Evolutionary conservation across 92 coral and sea anemone species (phyloP), one percentile per base, ranked within the genome.

Genomic region (Actinernus sp.): DNA sequence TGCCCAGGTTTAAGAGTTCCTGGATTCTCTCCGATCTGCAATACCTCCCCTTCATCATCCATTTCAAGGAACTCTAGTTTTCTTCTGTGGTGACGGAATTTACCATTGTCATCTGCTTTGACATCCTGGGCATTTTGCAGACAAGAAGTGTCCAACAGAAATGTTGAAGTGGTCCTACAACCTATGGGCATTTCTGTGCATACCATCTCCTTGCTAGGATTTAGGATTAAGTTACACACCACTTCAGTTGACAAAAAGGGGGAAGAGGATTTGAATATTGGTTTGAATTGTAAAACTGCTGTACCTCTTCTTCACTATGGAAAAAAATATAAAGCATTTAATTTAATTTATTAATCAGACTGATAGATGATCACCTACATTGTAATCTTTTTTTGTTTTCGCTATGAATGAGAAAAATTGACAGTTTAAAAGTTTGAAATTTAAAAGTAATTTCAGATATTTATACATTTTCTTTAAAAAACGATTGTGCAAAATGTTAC

Each of bases 21-120:
- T 14, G 71, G 46, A 26, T 60, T 61, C 25, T 24, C 26, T 20
- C 20, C 46, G 3, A 62, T 13, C 9, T 26, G 9, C 23, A 26
- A 22, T 27, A 79, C 65, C 9, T 79, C 79, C 12, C 85, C 85
- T 57, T 78, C 72, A 68, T 78, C 85, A 61, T 49, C 25, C n/a
- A 79, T 19, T 56, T 65, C 68, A 31, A 76, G 19, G 38, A 9
- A 37, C 38, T 76, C 83, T 20, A 39, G 39, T 33, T 70, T 79
- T 45, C 44, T 79, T 19, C 86, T 73, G 25, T 79, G 41, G 43
- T 71, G 64, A 20, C 74, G 59, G 48, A 60, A 71, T 25, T 64
- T 51, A 13, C 80, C 74, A 21, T 71, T 71, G 58, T 70, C 79
- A 63, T 70, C 80, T 4, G 73, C 80, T 39, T 44, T 61, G 44